Evolutionary conservation across 2,113 vertebrate species (phyloP).

Genomic region (Caracal caracal): DNA sequence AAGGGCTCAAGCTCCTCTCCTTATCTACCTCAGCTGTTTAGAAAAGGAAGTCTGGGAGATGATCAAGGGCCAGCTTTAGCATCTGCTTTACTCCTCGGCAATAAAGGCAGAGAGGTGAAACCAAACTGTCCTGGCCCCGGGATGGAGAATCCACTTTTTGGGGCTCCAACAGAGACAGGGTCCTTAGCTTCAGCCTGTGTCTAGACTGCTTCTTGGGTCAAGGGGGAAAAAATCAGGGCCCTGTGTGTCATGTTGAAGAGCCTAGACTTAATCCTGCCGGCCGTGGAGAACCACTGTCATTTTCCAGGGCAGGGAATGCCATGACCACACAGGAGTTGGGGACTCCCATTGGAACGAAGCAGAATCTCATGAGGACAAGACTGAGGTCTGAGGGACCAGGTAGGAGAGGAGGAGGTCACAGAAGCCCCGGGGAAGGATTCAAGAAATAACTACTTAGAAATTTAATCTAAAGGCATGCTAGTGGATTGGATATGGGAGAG

Average conservation of each 20-base stretch:
- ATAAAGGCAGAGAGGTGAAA: neutral
- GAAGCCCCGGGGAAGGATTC: neutral
- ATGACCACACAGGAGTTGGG: neutral
- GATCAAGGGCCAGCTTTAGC: neutral
- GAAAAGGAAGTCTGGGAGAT: neutral
- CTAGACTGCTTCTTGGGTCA: neutral
- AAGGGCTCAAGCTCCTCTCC: neutral
- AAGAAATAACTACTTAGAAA: neutral
- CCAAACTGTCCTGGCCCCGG: neutral
- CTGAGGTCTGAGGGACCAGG: neutral
- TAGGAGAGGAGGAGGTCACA: neutral
- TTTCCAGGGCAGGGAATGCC: neutral
- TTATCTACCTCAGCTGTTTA: neutral
- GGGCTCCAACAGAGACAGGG: neutral
- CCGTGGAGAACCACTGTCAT: neutral
- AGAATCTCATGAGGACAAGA: neutral
- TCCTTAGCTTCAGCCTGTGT: neutral
- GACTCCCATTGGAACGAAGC: neutral
- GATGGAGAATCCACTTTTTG: neutral
- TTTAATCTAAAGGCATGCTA: neutral
- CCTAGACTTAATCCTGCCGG: neutral
- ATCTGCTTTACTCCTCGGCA: neutral
- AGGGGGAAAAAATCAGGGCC: neutral
- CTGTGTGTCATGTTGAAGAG: neutral
- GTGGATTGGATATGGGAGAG: neutral